These are phyloP conservation scores for Agrypnia vestita DNA, from an alignment of 1,140 invertebrate species.

Conservation along the genomic window DNA sequence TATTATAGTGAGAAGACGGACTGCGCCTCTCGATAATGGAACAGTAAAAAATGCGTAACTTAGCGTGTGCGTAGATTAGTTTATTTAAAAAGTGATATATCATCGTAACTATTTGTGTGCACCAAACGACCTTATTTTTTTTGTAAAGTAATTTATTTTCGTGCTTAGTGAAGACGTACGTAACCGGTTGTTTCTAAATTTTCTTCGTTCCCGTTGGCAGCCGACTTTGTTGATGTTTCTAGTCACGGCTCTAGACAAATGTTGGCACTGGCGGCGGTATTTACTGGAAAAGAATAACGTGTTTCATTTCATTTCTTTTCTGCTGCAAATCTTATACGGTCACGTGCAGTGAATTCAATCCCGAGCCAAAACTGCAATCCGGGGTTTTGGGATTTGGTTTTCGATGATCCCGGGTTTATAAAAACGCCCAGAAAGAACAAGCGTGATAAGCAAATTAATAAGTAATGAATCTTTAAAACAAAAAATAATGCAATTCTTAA, in stretches of 20 bases:
- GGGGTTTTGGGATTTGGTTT: no score
- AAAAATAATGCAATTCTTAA: no score
- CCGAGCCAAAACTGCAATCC: no score
- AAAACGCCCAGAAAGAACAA: no score
- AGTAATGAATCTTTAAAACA: no score
- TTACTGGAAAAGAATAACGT: background rate
- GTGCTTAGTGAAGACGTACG: background rate
- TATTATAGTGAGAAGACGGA: no score
- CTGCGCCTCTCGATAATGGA: no score
- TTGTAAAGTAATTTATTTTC: constrained; percentile 3
- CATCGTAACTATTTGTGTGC: background rate
- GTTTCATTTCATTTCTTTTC: background rate
- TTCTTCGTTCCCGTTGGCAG: constrained; percentile 27
- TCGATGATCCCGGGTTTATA: no score
- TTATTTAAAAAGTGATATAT: background rate
- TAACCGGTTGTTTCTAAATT: background rate
- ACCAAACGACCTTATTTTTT: constrained; percentile 3
- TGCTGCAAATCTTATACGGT: background rate
- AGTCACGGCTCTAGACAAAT: background rate
- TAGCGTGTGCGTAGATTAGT: no score
- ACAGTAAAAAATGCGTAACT: no score
- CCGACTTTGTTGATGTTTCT: constrained; percentile 34
- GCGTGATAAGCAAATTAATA: no score
- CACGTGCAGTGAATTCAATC: no score
- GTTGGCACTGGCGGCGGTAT: constrained; percentile 1